Conservation (phyloP, 2,888 invertebrate species). For the Eupithecia tripunctaria region DNA sequence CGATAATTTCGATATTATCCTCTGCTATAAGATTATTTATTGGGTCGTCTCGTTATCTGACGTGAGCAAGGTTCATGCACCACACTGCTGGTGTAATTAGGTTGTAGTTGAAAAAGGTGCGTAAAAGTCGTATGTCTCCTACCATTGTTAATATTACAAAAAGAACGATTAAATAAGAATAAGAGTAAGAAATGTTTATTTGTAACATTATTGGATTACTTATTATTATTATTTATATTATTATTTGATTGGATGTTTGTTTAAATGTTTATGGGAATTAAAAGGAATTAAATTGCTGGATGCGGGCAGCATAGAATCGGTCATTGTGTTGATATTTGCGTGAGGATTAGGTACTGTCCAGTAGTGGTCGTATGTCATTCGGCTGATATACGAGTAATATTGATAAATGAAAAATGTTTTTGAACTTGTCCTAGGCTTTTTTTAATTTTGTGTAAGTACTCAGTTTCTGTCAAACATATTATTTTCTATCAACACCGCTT, state of each 20-base stretch:
- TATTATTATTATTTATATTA: no score
- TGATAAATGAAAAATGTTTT: not conserved
- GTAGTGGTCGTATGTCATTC: not conserved
- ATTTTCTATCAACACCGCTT: no score
- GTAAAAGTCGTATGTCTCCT: no score
- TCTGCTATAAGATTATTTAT: conserved; percentile 21
- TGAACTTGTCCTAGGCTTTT: not conserved
- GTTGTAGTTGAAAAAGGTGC: not conserved
- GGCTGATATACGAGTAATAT: not conserved
- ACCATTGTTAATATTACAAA: no score
- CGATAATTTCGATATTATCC: conserved; percentile 21
- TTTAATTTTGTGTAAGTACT: no score
- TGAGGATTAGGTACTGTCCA: not conserved
- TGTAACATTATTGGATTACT: no score
- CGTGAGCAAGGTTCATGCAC: conserved; percentile 1
- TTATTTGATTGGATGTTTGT: no score
- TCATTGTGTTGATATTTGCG: not conserved
- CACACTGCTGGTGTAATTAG: not conserved
- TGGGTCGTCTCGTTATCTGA: conserved; percentile 11
- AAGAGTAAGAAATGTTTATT: no score
- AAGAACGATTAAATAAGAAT: no score
- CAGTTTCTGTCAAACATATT: no score
- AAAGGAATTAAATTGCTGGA: not conserved
- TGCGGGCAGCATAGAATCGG: not conserved
- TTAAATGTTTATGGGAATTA: no score